These are phyloP conservation scores for Palythoa caribaeorum DNA, from an alignment of 92 coral and sea anemone genomes.

Conservation along the genomic window DNA sequence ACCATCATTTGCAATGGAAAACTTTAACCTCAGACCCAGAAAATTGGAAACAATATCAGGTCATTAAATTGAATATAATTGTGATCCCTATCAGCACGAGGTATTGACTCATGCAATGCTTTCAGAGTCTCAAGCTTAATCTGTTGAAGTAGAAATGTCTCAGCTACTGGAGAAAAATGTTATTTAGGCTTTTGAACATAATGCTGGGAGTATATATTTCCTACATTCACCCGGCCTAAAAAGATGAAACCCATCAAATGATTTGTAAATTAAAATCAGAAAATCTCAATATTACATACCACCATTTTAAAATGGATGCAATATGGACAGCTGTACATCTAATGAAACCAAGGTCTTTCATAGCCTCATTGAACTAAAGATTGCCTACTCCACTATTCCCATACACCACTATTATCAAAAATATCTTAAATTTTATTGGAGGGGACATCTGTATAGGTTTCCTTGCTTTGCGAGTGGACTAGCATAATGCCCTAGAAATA, in stretches of 20 bases:
- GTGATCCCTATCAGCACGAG: not conserved
- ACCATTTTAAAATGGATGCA: not conserved
- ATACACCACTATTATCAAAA: too few relatives aligned
- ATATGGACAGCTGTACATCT: not conserved
- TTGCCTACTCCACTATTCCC: not conserved
- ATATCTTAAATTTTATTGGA: not conserved
- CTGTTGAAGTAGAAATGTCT: conserved; percentile 3
- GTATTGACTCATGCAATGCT: conserved; percentile 12
- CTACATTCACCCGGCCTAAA: not conserved
- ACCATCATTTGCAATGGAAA: conserved; percentile 8
- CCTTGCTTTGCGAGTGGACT: too few relatives aligned
- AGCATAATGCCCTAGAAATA: not conserved
- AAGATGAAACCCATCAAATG: conserved; percentile 1
- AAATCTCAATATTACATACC: not conserved
- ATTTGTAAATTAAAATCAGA: not conserved
- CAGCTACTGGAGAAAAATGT: not conserved
- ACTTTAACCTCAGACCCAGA: not conserved
- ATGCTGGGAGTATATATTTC: conserved; percentile 5
- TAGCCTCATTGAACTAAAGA: not conserved
- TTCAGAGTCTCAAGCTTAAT: not conserved
- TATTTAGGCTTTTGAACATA: not conserved
- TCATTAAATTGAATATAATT: conserved; percentile 6
- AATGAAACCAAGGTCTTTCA: not conserved
- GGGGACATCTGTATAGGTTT: not conserved
- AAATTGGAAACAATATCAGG: not conserved